Evolutionary conservation across 2,888 invertebrate species (phyloP).

Genomic region (Ferrisia virgata): DNA sequence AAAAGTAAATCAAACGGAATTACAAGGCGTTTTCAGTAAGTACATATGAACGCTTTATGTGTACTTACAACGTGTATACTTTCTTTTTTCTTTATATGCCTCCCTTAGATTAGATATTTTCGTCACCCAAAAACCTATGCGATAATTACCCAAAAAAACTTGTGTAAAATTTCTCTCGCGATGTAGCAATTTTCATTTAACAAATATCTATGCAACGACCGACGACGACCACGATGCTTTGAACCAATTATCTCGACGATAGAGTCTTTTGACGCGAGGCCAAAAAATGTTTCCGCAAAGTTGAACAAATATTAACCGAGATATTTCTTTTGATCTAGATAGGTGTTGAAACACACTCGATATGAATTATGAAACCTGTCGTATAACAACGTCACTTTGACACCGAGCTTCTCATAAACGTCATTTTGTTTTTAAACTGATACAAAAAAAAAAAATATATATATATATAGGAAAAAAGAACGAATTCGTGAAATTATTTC

Average conservation of each 20-base stretch:
- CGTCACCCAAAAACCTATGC: not conserved
- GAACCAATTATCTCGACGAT: conserved; percentile 33
- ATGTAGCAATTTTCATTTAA: conserved; percentile 8
- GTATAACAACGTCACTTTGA: conserved; percentile 6
- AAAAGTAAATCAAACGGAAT: conserved; percentile 4
- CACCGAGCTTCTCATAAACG: not conserved
- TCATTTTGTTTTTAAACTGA: conserved; percentile 18
- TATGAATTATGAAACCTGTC: conserved; percentile 12
- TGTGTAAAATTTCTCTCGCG: not conserved
- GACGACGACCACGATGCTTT: too few relatives aligned
- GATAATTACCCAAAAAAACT: conserved; percentile 11
- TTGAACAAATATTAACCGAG: conserved; percentile 27
- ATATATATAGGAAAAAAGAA: not conserved
- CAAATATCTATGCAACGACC: not conserved
- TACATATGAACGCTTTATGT: not conserved
- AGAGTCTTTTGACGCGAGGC: not conserved
- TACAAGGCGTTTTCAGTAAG: not conserved
- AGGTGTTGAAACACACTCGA: conserved; percentile 22
- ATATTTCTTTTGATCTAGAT: conserved; percentile 23
- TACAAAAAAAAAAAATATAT: too few relatives aligned
- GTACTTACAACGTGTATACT: too few relatives aligned
- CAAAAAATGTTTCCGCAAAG: conserved; percentile 29
- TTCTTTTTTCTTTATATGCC: not conserved
- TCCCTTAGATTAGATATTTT: not conserved
- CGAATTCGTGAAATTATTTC: not conserved